These are phyloP conservation scores for Stenoptilia bipunctidactyla DNA, from an alignment of 2,888 invertebrate genomes.

Conservation along the genomic window DNA sequence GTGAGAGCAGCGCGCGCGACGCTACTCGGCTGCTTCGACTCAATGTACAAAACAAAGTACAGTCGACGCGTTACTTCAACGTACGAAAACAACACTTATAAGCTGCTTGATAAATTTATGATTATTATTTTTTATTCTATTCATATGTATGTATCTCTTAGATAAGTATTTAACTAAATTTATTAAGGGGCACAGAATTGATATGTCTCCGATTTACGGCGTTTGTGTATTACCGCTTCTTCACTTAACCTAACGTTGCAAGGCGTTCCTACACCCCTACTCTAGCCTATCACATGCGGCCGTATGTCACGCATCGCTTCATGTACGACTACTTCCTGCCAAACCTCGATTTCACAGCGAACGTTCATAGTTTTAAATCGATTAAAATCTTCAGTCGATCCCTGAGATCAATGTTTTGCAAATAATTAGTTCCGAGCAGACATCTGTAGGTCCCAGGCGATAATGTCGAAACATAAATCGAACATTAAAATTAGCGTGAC, in stretches of 20 bases:
- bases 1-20: conserved; percentile 53
- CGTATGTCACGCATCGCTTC: conserved; percentile 54
- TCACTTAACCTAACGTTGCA: conserved; percentile 68
- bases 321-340: conserved; percentile 16
- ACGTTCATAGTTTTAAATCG: conserved; percentile 24
- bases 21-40: conserved; percentile 50
- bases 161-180: conserved; percentile 66
- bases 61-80: conserved; percentile 33
- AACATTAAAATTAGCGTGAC: conserved; percentile 51
- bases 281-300: conserved; percentile 65
- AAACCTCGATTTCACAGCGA: conserved; percentile 50
- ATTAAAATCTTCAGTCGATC: not conserved
- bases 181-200: conserved; percentile 84
- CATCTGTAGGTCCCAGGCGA: conserved; percentile 39
- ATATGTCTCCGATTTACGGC: conserved; percentile 83
- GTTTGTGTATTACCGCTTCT: conserved; percentile 72
- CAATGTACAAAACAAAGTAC: conserved; percentile 35
- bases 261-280: conserved; percentile 66
- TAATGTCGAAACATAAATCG: conserved; percentile 31
- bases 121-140: conserved; percentile 63
- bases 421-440: conserved; percentile 8
- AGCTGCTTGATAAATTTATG: conserved; percentile 67
- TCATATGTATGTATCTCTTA: conserved; percentile 69
- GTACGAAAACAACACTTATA: conserved; percentile 63
- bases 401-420: not conserved